A percentile compares a stretch with the other conserved stretches of the same genome.
phyloP scores from a whole-genome alignment of 2,113 vertebrate genomes.

The Barbus barbus region DNA sequence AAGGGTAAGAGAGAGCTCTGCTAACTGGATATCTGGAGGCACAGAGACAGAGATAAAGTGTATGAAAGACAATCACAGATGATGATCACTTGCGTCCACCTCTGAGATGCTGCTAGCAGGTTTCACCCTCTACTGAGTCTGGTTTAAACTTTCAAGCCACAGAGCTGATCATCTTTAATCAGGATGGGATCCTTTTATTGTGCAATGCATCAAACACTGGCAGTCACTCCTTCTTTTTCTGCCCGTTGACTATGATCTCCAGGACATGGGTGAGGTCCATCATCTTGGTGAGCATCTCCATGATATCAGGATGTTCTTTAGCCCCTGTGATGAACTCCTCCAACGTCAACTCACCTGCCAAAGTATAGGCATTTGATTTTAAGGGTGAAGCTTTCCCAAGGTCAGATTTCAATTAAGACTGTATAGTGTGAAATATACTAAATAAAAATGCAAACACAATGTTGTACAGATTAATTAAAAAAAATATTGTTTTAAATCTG shows the following conservation, averaged over 20 bases:
- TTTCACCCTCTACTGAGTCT: neutral
- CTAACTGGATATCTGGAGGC: neutral
- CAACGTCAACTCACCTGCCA: slow-evolving; percentile 84
- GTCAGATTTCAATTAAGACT: neutral
- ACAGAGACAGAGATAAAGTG: neutral
- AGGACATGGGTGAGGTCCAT: slow-evolving; percentile 86
- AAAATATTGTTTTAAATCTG: no score
- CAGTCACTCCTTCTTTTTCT: slow-evolving; percentile 55
- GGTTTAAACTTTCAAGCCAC: neutral
- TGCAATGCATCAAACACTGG: neutral
- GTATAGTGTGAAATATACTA: no score
- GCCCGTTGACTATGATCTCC: slow-evolving; percentile 80
- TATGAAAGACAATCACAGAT: neutral
- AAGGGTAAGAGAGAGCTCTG: neutral
- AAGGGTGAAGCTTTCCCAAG: neutral
- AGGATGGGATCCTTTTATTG: neutral
- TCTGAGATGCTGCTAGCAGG: neutral
- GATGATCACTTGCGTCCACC: no score
- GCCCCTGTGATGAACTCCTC: slow-evolving; percentile 85
- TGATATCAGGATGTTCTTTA: slow-evolving; percentile 77
- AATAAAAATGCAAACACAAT: no score
- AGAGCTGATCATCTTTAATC: neutral
- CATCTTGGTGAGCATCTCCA: slow-evolving; percentile 84
- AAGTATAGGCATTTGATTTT: neutral
- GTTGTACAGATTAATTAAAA: no score